Base-by-base conservation (phyloP, 2,888 invertebrate genomes). In the Sminthurinus aureus region DNA sequence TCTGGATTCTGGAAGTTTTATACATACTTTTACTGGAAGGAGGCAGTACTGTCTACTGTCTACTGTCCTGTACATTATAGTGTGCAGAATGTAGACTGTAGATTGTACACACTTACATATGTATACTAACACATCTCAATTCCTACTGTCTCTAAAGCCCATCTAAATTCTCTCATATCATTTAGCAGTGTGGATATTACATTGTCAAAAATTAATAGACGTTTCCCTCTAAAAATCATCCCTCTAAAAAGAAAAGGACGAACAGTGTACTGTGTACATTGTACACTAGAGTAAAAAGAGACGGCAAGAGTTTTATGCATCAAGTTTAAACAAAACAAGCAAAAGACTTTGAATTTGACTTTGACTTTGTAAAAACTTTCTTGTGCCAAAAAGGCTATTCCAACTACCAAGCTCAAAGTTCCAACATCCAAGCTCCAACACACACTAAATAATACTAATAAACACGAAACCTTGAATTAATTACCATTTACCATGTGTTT, bases 171-270 rank as follows among this genome's bases (percentile, higher is more conserved):
- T 38, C 38, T 38, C 38, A 1, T 38, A n/a, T 64, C n/a, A 64
- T n/a, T 15, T 64, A 8, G 26, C 73, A 73, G 0, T 64, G n/a
- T 75, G 75, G 75, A 75, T 75, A 58, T 76, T 73, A 15, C 24
- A 76, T 76, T 58, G 58, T 76, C 76, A 76, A 76, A 76, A 76
- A 76, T 76, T 76, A 50, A 76, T 76, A 76, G 76, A 58, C 52
- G 4, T 52, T 20, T 52, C 58, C 58, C 22, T 20, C n/a, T n/a
- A n/a, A n/a, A 76, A 76, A 58, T 58, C 58, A 76, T 22, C 26
- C 24, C 15, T 18, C 4, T n/a, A 58, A 13, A 58, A 13, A 58
- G 2, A 58, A 2, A 58, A 13, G 18, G 15, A n/a, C n/a, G n/a
- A n/a, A n/a, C n/a, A n/a, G n/a, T n/a, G n/a, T n/a, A n/a, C n/a